These are phyloP conservation scores for Leptinotarsa texana DNA, from an alignment of 1,140 invertebrate genomes.

Conservation along the genomic window DNA sequence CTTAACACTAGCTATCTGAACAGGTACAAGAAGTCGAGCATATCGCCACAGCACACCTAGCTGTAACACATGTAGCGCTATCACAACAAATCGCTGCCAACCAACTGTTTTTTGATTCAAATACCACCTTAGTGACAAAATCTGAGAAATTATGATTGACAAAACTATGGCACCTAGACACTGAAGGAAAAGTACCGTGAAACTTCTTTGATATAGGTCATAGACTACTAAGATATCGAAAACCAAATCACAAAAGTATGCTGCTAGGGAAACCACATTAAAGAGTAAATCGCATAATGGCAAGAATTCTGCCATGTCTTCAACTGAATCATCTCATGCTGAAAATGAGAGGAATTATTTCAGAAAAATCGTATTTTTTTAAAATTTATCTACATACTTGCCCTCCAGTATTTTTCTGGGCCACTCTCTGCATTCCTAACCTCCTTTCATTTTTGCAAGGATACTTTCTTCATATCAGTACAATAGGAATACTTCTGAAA, in stretches of 20 bases:
- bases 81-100: constrained; percentile 57
- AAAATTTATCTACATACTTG: constrained; percentile 40
- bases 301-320: constrained; percentile 73
- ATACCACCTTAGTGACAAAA: constrained; percentile 64
- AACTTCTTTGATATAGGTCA: constrained; percentile 71
- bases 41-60: constrained; percentile 88
- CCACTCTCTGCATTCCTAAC: constrained; percentile 52
- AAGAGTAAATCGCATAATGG: constrained; percentile 87
- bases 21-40: constrained; percentile 83
- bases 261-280: constrained; percentile 88
- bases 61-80: constrained; percentile 75
- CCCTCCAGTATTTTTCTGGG: constrained; percentile 46
- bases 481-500: not conserved
- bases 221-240: constrained; percentile 86
- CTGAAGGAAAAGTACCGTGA: constrained; percentile 64
- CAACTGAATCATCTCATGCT: constrained; percentile 45
- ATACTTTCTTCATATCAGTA: constrained; percentile 11
- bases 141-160: constrained; percentile 76
- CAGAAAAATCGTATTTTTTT: not conserved
- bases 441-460: constrained; percentile 46
- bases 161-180: constrained; percentile 69
- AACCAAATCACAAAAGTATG: constrained; percentile 89
- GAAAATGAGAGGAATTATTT: constrained; percentile 30
- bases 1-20: constrained; percentile 81
- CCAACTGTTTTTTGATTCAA: constrained; percentile 48